phyloP scores from a whole-genome alignment of 1,140 invertebrate genomes.

The Choristoneura fumiferana region DNA sequence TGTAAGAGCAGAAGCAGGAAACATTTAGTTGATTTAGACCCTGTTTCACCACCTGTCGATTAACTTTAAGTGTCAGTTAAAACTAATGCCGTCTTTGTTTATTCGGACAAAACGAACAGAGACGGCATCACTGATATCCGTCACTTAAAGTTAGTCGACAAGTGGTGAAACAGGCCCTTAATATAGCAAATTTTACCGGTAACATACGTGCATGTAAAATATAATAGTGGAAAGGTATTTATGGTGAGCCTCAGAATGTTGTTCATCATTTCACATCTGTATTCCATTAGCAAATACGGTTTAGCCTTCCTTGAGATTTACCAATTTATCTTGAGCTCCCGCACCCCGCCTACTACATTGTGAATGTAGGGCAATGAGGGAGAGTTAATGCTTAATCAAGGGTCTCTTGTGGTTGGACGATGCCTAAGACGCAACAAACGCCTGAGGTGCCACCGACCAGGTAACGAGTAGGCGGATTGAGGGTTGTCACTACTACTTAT shows the following conservation, averaged over 20 bases:
- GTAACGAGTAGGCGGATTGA: slow-evolving; percentile 48
- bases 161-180: no score
- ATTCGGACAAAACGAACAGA: no score
- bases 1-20: no score
- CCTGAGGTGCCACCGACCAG: slow-evolving; percentile 63
- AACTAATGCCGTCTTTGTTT: no score
- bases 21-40: no score
- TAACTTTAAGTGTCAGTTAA: no score
- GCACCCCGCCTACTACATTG: slow-evolving; percentile 24
- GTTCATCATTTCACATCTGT: slow-evolving; percentile 62
- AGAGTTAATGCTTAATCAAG: slow-evolving; percentile 51
- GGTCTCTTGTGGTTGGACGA: slow-evolving; percentile 49
- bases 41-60: no score
- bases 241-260: slow-evolving; percentile 53
- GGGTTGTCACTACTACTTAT: slow-evolving; percentile 36
- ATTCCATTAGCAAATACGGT: slow-evolving; percentile 72
- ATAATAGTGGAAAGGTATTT: slow-evolving; percentile 35
- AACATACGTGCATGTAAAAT: no score
- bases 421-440: slow-evolving; percentile 62
- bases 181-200: no score
- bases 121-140: no score
- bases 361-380: slow-evolving; percentile 45
- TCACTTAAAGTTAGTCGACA: no score
- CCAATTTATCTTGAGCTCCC: slow-evolving; percentile 44
- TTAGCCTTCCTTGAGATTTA: slow-evolving; percentile 49